Base-by-base conservation (phyloP, 2,888 invertebrate species). In the Herminia tarsipennalis region DNA sequence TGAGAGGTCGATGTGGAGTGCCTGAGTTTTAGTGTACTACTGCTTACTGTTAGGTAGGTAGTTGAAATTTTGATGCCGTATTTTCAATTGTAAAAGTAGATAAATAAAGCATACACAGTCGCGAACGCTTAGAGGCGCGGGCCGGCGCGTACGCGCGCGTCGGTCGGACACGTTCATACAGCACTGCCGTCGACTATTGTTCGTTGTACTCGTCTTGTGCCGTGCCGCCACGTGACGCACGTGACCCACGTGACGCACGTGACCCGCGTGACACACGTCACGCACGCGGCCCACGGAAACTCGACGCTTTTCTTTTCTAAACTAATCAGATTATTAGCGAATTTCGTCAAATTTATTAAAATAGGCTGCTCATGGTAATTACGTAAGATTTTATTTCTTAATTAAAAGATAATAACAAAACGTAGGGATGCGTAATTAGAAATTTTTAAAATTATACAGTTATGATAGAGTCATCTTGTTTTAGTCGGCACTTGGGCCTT, bases 21-120 rank as follows among this genome's bases (percentile, higher is more conserved):
- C 86, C 88, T 88, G 91, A 80, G 83, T 83, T 81, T 76, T 88
- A 88, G 88, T 81, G 83, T 86, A 89, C 88, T 88, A 86, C 90
- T 83, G 91, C 91, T 91, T 90, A 91, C 88, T 88, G 88, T 90
- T 91, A 90, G 91, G 91, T 91, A 90, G 90, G 90, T 90, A 89
- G 89, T 89, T 89, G 87, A 83, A 88, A 88, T 90, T 89, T 88
- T 84, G 86, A 89, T 78, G 86, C 86, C 86, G 86, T 86, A 88
- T 88, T 88, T 88, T 87, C 76, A 83, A 88, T 86, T 83, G 88
- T 88, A 88, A 82, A 76, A 65, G 89, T 89, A 90, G 88, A 77
- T 81, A 80, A 83, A 81, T 77, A 80, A 84, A 82, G 88, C 88
- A 85, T 83, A 78, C 82, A 83, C 82, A 74, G 83, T 81, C 83